These are phyloP conservation scores for Mormoops blainvillei DNA, from an alignment of 2,113 vertebrate species.

Conservation along the genomic window DNA sequence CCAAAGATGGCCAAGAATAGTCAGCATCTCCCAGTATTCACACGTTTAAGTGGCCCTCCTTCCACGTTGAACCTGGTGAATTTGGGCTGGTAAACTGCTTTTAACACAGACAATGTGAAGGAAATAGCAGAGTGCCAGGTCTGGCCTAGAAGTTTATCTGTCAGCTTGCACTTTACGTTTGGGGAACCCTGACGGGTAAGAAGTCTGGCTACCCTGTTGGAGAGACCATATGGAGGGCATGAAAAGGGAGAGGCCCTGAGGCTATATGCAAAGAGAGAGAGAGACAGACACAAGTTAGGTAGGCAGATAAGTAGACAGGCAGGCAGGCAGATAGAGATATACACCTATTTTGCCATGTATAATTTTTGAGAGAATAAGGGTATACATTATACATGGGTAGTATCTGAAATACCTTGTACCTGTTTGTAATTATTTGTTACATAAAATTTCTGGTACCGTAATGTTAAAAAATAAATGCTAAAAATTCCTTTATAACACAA, in stretches of 20 bases:
- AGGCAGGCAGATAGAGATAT: too few relatives aligned
- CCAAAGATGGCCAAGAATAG: background rate
- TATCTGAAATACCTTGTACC: too few relatives aligned
- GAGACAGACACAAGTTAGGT: background rate
- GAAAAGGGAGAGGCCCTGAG: background rate
- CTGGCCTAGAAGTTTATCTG: background rate
- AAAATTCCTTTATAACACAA: too few relatives aligned
- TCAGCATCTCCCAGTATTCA: background rate
- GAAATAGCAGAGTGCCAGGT: background rate
- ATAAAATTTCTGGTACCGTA: too few relatives aligned
- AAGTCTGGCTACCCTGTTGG: background rate
- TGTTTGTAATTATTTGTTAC: too few relatives aligned
- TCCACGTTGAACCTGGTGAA: background rate
- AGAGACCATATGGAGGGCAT: background rate
- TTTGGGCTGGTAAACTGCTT: background rate
- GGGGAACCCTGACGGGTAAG: background rate
- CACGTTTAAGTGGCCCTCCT: background rate
- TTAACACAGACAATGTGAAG: background rate
- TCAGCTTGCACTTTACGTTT: background rate
- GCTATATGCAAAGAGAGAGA: background rate
- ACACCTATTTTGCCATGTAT: too few relatives aligned
- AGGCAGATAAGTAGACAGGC: too few relatives aligned
- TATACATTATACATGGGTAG: too few relatives aligned
- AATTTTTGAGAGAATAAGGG: too few relatives aligned
- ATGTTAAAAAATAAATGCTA: too few relatives aligned